Percentiles rank a stretch among this genome's conserved stretches.
phyloP scores from a whole-genome alignment of 2,797 vertebrate species.

The Tauraco hartlaubi region DNA sequence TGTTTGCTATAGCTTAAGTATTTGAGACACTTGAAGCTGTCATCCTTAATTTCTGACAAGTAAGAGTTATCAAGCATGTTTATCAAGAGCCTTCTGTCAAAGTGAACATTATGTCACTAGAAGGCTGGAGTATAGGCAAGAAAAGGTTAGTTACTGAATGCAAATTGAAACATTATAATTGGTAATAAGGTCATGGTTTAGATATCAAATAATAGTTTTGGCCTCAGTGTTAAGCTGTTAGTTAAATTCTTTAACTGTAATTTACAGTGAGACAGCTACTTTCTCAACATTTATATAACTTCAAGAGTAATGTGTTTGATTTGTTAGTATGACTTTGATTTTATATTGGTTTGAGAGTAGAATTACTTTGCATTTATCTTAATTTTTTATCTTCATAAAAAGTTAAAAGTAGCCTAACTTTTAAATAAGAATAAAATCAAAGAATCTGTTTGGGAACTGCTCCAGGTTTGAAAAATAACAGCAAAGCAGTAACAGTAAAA shows the following conservation, averaged over 20 bases:
- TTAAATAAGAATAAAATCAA: not conserved
- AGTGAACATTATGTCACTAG: not conserved
- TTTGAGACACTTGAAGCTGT: not conserved
- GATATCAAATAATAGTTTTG: not conserved
- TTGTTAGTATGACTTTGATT: not conserved
- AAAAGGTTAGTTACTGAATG: not conserved
- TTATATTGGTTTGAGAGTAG: not conserved
- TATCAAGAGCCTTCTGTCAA: not conserved
- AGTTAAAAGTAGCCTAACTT: not conserved
- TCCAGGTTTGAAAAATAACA: not conserved
- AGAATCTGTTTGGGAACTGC: not conserved
- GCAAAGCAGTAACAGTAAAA: not conserved
- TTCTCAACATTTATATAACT: not conserved
- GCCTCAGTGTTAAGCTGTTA: not conserved
- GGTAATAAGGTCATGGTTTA: not conserved
- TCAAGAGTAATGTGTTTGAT: not conserved
- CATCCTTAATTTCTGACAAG: not conserved
- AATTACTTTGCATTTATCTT: not conserved
- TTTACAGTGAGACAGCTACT: not conserved
- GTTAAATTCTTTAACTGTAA: not conserved
- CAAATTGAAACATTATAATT: not conserved
- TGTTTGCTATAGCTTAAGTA: not conserved
- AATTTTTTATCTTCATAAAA: not conserved
- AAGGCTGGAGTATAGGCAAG: rapidly evolving
- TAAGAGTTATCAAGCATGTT: not conserved